Conservation (phyloP, 2,113 vertebrate species). For the Seriola rivoliana region DNA sequence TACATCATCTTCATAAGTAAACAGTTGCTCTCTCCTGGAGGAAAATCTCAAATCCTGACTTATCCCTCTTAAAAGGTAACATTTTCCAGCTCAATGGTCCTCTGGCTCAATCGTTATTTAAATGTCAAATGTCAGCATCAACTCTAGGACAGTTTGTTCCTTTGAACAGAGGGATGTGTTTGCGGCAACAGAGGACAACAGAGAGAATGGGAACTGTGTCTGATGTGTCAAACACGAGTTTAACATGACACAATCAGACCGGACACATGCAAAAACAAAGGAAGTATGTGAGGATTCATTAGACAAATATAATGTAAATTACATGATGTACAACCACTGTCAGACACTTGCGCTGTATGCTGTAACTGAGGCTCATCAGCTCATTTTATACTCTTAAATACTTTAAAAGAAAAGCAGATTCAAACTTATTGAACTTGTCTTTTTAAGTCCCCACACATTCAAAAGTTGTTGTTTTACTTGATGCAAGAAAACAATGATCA, state of each 20-base stretch:
- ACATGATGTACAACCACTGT: not conserved
- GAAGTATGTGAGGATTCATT: no score
- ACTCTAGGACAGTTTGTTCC: conserved; percentile 39
- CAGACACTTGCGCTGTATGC: no score
- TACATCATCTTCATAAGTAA: conserved; percentile 66
- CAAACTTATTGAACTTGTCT: not conserved
- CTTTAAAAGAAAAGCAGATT: not conserved
- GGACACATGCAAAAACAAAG: no score
- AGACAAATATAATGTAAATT: not conserved
- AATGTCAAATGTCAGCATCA: conserved; percentile 54
- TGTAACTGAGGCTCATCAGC: no score
- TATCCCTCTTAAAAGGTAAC: conserved; percentile 57
- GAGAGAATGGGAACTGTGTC: not conserved
- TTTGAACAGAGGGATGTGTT: conserved; percentile 37
- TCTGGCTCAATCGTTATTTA: conserved; percentile 50
- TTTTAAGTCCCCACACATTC: not conserved
- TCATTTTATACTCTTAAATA: no score
- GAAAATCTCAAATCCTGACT: conserved; percentile 53
- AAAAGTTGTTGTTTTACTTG: not conserved
- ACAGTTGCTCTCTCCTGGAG: conserved; percentile 44
- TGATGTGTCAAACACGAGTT: not conserved
- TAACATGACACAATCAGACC: not conserved
- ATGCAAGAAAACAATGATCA: not conserved
- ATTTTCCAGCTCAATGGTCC: conserved; percentile 67
- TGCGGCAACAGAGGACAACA: conserved; percentile 21